Base-by-base conservation (phyloP, 2,888 invertebrate species). In the Encarsia formosa region DNA sequence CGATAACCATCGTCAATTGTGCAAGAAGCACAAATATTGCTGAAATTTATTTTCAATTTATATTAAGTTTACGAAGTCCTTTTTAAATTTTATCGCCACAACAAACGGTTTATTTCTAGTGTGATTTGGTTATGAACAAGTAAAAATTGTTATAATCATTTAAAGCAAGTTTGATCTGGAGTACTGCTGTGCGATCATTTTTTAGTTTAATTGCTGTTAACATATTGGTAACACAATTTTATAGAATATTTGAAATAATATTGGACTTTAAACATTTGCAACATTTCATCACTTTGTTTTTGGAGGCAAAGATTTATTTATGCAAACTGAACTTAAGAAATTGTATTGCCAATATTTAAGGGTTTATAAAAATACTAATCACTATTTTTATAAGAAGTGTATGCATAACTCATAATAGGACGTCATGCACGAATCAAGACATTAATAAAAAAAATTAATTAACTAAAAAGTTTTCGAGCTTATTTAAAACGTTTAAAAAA, bases 1-100 rank as follows among this genome's bases (percentile, higher is more conserved):
- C 75, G 56, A 73, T 55, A 56, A 71, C 69, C 68, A 66, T 62
- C 54, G 65, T 61, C 63, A 68, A 59, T 59, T 69, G 67, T 49
- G 65, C 65, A 57, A 70, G 60, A 57, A 70, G 61, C 64, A 70
- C 67, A 63, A 69, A 72, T 61, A 50, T 63, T 49, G 65, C 71
- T 72, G 71, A 70, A 71, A 72, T 67, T 66, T 49, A 64, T 63
- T 60, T 54, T 56, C 49, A 54, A 56, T 49, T 40, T 48, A 29
- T 42, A 49, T 45, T 39, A 49, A 49, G 16, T 43, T 56, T n/a
- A 45, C 42, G 31, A 37, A 18, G 35, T 47, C 37, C 13, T 39
- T 45, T 37, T 20, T 43, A 6, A 34, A 23, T 46, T 18, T 31
- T 32, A 9, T n/a, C 35, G 46, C 15, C 23, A 52, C 43, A 40